Base-by-base conservation (phyloP, 1,140 invertebrate species). In the Caenorhabditis brenneri region DNA sequence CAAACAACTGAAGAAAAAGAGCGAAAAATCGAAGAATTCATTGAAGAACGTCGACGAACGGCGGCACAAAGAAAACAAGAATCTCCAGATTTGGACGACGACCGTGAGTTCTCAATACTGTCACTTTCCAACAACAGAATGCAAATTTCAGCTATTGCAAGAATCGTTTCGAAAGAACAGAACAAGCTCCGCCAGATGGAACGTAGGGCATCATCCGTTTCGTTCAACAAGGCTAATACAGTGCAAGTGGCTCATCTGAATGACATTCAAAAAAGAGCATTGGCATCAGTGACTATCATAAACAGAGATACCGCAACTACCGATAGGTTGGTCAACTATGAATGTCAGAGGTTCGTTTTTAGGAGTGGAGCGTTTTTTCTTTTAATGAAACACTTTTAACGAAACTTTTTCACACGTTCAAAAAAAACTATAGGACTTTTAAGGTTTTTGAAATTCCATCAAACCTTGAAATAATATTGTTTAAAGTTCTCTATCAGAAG, bases 11-110 rank as follows among this genome's bases (percentile, higher is more conserved):
- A 74, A 74, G 65, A 74, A 46, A 74, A 74, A 24, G 65, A 74
- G 46, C 33, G 65, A n/a, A 74, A 74, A 74, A 74, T 74, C 24
- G 65, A 42, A 74, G 65, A 74, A 24, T 74, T 74, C 15, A 42
- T 74, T 2, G 65, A 74, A 24, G 65, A 74, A 42, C 16, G 36
- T 10, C 12, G 36, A 24, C 19, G 36, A 22, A 27, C 36, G 15
- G 65, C 65, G 24, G 6, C 36, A 22, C 2, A 5, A 2, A 74
- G 36, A 46, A 42, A 31, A 74, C 3, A 3, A 4, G 65, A 74
- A 74, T 46, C 65, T 42, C 65, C 65, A 12, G 65, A 74, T 74
- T 74, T 42, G 0, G 42, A 33, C 22, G 36, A 74, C n/a, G 65
- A 74, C n/a, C 36, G 65, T 74, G 15, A 24, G 19, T 9, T n/a